Conservation (phyloP, 1,140 invertebrate genomes). For the Eupristina koningsbergeri region DNA sequence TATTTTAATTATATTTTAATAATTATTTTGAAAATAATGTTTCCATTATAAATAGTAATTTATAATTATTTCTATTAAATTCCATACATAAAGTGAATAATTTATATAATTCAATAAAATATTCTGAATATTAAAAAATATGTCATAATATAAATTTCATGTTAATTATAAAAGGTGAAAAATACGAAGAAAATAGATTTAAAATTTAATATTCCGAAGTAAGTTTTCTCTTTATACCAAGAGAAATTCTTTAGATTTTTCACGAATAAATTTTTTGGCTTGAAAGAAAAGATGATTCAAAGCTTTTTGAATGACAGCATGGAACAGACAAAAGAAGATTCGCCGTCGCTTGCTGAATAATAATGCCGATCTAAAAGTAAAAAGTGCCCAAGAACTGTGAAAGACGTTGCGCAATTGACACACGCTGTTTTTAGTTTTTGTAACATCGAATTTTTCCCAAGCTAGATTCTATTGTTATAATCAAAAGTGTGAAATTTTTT, state of each 20-base stretch:
- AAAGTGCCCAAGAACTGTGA: neutral
- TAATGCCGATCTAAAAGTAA: neutral
- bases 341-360: neutral
- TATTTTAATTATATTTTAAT: no score
- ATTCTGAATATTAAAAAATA: neutral
- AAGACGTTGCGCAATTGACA: no score
- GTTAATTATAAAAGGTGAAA: neutral
- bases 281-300: neutral
- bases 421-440: no score
- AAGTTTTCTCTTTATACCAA: neutral
- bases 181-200: neutral
- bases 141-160: neutral
- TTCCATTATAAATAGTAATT: no score
- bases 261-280: neutral
- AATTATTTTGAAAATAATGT: no score
- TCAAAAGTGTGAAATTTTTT: no score
- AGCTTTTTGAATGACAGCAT: neutral
- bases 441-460: no score
- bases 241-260: neutral
- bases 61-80: neutral
- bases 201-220: neutral
- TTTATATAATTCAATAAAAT: no score
- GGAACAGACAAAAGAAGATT: neutral
- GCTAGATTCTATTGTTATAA: no score
- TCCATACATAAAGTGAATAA: neutral